Evolutionary conservation across 1,140 invertebrate genomes (phyloP), one percentile per base, ranked within the genome.

Genomic region (Drosophila lowei): DNA sequence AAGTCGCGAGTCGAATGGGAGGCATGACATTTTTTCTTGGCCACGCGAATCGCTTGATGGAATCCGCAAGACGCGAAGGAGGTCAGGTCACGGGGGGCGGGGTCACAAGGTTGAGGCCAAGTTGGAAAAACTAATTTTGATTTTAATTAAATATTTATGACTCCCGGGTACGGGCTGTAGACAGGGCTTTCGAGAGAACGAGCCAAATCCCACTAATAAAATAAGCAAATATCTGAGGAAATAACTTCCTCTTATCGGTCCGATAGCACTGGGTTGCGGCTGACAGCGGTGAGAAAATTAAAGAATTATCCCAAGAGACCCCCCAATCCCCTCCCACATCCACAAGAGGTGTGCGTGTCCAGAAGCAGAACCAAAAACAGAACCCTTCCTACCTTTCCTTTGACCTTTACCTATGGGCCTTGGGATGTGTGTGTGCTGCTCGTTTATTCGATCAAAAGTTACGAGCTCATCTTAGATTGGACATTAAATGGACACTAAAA

Each of bases 401-500:
- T 11, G n/a, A 42, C 47, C 43, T 59, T 63, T 18, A 30, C 74
- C 79, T 80, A 64, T 72, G 43, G 34, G 25, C 55, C 38, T 6
- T 15, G 28, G 7, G 15, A 30, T 9, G 49, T 13, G 48, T 16
- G 54, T 13, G 48, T n/a, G 44, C 43, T 25, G 64, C 71, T 78
- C 83, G 83, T 89, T 89, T 89, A 80, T 88, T 90, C 89, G 89
- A 90, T 90, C 89, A 90, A 88, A 90, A 90, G 89, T 90, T 90
- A 89, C 90, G 89, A 88, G 85, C 80, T 88, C 89, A 90, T 90
- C 89, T 90, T 84, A 89, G 89, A 90, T 90, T 90, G 89, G 77
- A 89, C 89, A 90, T 90, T 90, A 90, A 90, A 90, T 90, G 89
- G 83, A 84, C 89, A 90, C 85, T 90, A 90, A 90, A 90, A 90